phyloP scores from a whole-genome alignment of 2,113 vertebrate genomes.

The Pelecanoides urinatrix region DNA sequence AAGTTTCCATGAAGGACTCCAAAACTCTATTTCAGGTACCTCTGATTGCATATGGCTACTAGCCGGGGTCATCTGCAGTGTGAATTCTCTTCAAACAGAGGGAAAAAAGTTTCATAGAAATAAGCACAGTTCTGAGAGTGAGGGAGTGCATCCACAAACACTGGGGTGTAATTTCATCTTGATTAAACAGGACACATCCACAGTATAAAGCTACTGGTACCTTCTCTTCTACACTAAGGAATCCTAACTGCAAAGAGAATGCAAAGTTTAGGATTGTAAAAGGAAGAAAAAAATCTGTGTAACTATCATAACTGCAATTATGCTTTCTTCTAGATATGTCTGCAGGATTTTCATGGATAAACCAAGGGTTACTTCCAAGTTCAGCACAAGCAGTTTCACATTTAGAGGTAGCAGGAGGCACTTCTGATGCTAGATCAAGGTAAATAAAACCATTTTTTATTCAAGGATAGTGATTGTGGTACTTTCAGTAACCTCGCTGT shows the following conservation, averaged over 20 bases:
- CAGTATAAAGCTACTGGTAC: neutral
- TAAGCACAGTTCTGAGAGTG: neutral
- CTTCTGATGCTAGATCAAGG: constrained; percentile 71
- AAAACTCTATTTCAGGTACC: neutral
- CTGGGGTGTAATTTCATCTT: neutral
- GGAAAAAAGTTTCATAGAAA: neutral
- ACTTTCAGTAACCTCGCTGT: neutral
- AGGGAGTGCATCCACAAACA: neutral
- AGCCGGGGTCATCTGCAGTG: neutral
- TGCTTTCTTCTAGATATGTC: constrained; percentile 75
- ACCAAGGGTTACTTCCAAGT: constrained; percentile 74
- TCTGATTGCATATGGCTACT: neutral
- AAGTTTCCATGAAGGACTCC: neutral
- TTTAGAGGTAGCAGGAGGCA: constrained; percentile 46
- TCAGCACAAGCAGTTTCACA: constrained; percentile 66
- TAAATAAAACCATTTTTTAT: constrained; percentile 19
- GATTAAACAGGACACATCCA: neutral
- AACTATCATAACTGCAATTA: neutral
- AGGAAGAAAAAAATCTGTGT: neutral
- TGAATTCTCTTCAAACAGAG: neutral
- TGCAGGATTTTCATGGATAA: constrained; percentile 76
- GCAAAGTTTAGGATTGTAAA: neutral
- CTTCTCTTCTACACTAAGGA: neutral
- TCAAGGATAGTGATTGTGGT: neutral
- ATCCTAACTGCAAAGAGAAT: neutral